Conservation (phyloP, 64 coral and sea anemone genomes). For the Cladopsammia gracilis region DNA sequence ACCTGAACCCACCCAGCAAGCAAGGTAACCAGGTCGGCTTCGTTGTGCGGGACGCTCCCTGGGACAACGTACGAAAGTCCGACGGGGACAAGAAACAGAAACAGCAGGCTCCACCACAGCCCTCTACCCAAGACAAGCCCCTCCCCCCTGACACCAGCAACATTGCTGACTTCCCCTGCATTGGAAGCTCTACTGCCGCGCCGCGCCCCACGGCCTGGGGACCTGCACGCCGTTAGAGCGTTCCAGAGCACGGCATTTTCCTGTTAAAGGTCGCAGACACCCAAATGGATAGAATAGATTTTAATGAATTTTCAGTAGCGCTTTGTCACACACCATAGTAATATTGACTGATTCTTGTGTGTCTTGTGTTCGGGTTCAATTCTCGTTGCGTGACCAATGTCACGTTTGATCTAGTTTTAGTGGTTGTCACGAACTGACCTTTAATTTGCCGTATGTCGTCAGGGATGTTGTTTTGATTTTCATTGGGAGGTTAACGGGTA, state of each 20-base stretch:
- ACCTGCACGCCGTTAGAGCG: slow-evolving; percentile 20
- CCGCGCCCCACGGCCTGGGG: slow-evolving; percentile 86
- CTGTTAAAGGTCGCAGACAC: background rate
- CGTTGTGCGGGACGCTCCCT: slow-evolving; percentile 96
- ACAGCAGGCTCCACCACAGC: background rate
- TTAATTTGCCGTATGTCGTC: background rate
- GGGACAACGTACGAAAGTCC: slow-evolving; percentile 59
- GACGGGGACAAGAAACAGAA: background rate
- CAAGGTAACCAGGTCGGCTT: slow-evolving; percentile 64
- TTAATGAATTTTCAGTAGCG: background rate
- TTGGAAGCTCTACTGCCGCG: slow-evolving; percentile 64
- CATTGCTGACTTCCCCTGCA: slow-evolving; percentile 93
- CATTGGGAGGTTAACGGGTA: background rate
- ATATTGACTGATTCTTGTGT: background rate
- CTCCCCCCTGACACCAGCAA: slow-evolving; percentile 87
- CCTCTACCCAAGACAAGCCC: slow-evolving; percentile 14
- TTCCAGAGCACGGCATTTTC: background rate
- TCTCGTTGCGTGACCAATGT: background rate
- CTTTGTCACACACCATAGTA: background rate
- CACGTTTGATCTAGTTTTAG: background rate
- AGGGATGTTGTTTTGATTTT: background rate
- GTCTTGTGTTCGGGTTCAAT: background rate
- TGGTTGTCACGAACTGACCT: background rate
- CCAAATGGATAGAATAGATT: background rate
- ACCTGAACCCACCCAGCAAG: slow-evolving; percentile 96